Base-by-base conservation (phyloP, 2,797 vertebrate genomes). In the Halcyon smyrnensis region DNA sequence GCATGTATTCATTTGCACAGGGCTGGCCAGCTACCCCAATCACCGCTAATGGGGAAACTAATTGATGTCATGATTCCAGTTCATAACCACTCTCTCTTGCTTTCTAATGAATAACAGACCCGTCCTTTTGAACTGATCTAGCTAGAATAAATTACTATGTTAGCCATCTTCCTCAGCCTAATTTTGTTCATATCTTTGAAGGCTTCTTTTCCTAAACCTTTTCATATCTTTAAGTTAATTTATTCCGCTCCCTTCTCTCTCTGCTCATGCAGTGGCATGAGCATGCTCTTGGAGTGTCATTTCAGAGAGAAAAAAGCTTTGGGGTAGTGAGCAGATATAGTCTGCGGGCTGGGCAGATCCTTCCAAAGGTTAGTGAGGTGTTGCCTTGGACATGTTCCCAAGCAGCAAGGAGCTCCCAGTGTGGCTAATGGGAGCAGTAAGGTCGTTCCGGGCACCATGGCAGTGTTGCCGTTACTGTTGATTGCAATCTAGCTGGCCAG, bases 31-130 rank as follows among this genome's bases (percentile, higher is more conserved):
- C 80, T 94, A 87, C 81, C 74, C 92, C 83, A 87, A 75, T 93
- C 88, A 73, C 89, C 18, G 27, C 93, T 96, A 97, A 96, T 93
- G 92, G 90, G 80, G 64, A 96, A 92, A 93, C 82, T 90, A 96
- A 97, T 96, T 94, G 96, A 96, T 97, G 96, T 97, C 93, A 89
- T 77, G 90, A 96, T 96, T 95, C 92, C 56, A 97, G 88, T 93
- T 92, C 87, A 85, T 95, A 96, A 95, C 90, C 54, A 76, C 67
- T 91, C 87, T 96, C 78, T 84, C 90, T 86, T 89, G 86, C 89
- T 87, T 92, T 94, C 82, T 93, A 95, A 97, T 92, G 95, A 83
- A 76, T 73, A 89, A 62, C 82, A 91, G 91, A 67, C 68, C 77
- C 90, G 64, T 92, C 91, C 77, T 95, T 96, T 95, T 93, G 77